Evolutionary conservation across 2,888 invertebrate genomes (phyloP).

Genomic region (Hemaris fuciformis): DNA sequence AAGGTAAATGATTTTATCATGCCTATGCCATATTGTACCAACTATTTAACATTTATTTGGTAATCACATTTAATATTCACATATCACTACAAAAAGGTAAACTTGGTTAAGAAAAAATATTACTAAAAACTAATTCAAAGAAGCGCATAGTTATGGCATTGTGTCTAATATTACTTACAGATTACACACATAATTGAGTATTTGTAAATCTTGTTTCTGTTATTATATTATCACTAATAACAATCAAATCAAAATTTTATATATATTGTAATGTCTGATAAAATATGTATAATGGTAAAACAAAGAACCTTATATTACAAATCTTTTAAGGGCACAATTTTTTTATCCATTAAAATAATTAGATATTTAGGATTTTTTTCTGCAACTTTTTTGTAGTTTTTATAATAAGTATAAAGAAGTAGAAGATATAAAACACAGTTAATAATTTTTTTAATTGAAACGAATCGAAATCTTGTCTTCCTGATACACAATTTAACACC

Average conservation of each 20-base stretch:
- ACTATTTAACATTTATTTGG: constrained; percentile 41
- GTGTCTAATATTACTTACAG: background rate
- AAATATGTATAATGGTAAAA: too few species aligned
- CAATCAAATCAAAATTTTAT: background rate
- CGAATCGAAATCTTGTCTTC: too few species aligned
- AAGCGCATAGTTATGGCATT: background rate
- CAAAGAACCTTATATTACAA: too few species aligned
- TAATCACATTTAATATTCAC: constrained; percentile 64
- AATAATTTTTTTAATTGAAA: too few species aligned
- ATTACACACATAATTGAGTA: background rate
- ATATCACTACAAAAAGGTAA: constrained; percentile 17
- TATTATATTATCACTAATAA: background rate
- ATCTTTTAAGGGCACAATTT: too few species aligned
- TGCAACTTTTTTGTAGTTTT: too few species aligned
- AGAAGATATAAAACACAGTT: too few species aligned
- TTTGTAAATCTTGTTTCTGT: background rate
- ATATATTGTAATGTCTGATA: background rate
- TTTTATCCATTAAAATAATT: too few species aligned
- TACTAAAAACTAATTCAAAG: background rate
- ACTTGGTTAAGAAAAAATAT: background rate
- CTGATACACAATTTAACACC: too few species aligned
- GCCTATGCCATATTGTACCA: constrained; percentile 19
- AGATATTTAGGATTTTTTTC: too few species aligned
- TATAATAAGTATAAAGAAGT: too few species aligned
- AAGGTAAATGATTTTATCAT: constrained; percentile 28